Evolutionary conservation across 2,113 vertebrate species (phyloP).

Genomic region (Dicerorhinus sumatrensis): DNA sequence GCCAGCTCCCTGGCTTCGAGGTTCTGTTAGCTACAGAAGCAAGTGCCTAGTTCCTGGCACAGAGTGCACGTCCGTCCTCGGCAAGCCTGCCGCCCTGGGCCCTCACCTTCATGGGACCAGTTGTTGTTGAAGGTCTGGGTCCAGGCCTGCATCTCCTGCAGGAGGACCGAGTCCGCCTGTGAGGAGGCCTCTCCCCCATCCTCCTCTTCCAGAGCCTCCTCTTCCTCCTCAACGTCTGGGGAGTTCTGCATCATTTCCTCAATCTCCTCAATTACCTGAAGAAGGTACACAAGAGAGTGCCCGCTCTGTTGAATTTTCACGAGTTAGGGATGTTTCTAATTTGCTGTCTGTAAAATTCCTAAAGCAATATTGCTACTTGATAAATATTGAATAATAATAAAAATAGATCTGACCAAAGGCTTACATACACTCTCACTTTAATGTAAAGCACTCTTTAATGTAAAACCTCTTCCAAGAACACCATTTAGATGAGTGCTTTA

Average conservation of each 20-base stretch:
- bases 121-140: constrained; percentile 94
- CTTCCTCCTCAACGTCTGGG: constrained; percentile 93
- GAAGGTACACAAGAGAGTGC: background rate
- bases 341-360: constrained; percentile 21
- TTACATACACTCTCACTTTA: background rate
- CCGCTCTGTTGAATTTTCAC: background rate
- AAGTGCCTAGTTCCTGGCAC: background rate
- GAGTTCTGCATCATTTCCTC: constrained; percentile 98
- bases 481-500: constrained; percentile 71
- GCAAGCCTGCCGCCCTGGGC: background rate
- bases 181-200: constrained; percentile 89
- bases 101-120: constrained; percentile 93
- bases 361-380: background rate
- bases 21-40: background rate
- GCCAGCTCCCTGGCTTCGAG: background rate
- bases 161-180: constrained; percentile 90
- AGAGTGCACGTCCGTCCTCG: rapidly evolving
- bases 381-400: constrained; percentile 64
- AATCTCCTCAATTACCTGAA: constrained; percentile 96
- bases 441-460: constrained; percentile 33
- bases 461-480: constrained; percentile 67
- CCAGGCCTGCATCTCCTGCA: constrained; percentile 94
- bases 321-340: background rate
- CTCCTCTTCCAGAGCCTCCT: constrained; percentile 91
- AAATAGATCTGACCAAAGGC: constrained; percentile 30